Evolutionary conservation across 1,140 invertebrate genomes (phyloP), one percentile per base, ranked within the genome.

Genomic region (Cherax quadricarinatus): DNA sequence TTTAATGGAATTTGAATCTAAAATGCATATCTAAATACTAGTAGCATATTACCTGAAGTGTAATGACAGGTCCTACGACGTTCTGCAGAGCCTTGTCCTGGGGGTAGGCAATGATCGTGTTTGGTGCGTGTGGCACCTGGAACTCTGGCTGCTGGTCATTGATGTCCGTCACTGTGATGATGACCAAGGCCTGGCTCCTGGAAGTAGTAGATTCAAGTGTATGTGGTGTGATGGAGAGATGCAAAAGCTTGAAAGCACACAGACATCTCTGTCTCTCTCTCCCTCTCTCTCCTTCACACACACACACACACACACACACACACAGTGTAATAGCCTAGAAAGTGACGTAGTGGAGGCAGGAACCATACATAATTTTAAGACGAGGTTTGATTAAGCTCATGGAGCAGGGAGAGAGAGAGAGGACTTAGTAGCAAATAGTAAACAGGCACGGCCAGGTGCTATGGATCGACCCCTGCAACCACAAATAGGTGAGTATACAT

Each of bases 41-140:
- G 2, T 41, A 41, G 51, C 0, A 12, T 14, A 81, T 53, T 24
- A 93, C 93, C 86, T 85, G 41, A 14, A 91, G 81, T 6, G 73
- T 91, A 80, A 89, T 79, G 57, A 93, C 93, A 0, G 93, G 93
- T 4, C 93, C 93, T 41, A 91, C 93, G 9, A 90, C 85, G 79
- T 62, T 81, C 75, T 90, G 85, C 2, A 93, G 89, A 75, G 48
- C 89, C 41, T 53, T 18, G 80, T 93, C 84, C 12, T 14, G 83
- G 0, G 93, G 93, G 81, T 93, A 93, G 30, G 86, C 89, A 16
- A 91, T n/a, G 12, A 82, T 60, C 21, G 16, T 1, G 21, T 53
- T 12, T 5, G 12, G 12, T 24, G 41, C 12, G 51, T 4, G 12
- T 9, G 89, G 92, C 18, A 73, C 51, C 21, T 75, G 53, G 86